Percentiles rank a stretch among this genome's conserved stretches.
These are phyloP conservation scores for Muscicapa striata DNA, from an alignment of 2,797 vertebrate genomes.

Conservation along the genomic window DNA sequence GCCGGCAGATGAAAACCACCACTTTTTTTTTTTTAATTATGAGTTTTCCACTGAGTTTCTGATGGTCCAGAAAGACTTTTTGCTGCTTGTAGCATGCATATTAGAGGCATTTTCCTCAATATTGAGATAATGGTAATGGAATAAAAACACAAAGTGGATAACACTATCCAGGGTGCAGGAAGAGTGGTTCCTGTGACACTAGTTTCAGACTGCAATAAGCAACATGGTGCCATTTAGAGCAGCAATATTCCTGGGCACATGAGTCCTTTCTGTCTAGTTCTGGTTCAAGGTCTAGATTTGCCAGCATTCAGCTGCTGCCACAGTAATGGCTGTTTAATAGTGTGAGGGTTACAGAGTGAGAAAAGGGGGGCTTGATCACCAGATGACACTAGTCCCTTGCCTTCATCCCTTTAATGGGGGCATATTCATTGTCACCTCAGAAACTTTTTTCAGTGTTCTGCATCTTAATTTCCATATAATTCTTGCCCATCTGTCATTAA, in stretches of 20 bases:
- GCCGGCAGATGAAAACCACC: not conserved
- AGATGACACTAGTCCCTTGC: not conserved
- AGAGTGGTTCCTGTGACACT: not conserved
- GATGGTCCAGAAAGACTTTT: not conserved
- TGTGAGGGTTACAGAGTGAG: not conserved
- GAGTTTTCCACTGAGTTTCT: not conserved
- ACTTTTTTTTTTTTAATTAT: not conserved
- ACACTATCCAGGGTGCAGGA: not conserved
- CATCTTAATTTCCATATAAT: not conserved
- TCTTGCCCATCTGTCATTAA: not conserved
- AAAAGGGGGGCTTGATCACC: not conserved
- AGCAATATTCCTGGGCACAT: not conserved
- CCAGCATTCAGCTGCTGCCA: not conserved
- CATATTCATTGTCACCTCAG: rapidly evolving
- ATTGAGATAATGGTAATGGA: not conserved
- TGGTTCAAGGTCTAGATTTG: not conserved
- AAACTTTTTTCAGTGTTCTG: not conserved
- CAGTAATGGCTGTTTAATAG: not conserved
- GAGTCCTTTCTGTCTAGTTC: not conserved
- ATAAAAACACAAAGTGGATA: not conserved
- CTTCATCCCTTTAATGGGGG: not conserved
- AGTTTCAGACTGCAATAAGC: not conserved
- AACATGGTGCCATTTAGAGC: not conserved
- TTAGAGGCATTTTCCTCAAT: not conserved
- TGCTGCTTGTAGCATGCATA: not conserved